A percentile compares a stretch with the other conserved stretches of the same genome.
phyloP scores from a whole-genome alignment of 2,797 vertebrate species.

The Manis crassicaudata region DNA sequence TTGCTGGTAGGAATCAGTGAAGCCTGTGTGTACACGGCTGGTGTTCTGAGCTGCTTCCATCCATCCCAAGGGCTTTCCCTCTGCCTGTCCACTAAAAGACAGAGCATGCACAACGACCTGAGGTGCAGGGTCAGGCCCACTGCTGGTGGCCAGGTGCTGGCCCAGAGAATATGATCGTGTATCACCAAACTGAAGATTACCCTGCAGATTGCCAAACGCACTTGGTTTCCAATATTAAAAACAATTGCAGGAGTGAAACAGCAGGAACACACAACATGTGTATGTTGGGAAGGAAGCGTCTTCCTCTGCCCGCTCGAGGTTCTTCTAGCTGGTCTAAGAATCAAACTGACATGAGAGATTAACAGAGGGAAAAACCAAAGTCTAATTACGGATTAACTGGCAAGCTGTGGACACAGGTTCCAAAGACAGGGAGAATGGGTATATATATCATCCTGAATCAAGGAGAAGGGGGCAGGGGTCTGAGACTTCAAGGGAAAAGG shows the following conservation, averaged over 20 bases:
- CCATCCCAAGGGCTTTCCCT: rapidly evolving
- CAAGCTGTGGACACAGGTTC: no score
- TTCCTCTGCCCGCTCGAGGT: no score
- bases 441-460: no score
- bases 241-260: neutral
- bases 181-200: neutral
- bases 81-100: neutral
- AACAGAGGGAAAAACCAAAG: no score
- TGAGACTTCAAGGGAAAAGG: no score
- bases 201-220: neutral
- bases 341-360: no score
- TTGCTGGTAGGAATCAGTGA: neutral
- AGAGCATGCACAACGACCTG: rapidly evolving
- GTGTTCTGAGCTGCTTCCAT: no score
- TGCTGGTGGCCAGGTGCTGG: rapidly evolving
- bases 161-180: neutral
- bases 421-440: no score
- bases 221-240: neutral
- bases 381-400: no score
- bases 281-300: no score
- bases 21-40: neutral
- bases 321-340: no score
- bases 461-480: no score
- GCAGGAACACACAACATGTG: rapidly evolving
- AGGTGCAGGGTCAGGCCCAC: neutral